Evolutionary conservation across 1,140 invertebrate species (phyloP).

Genomic region (Caenorhabditis brenneri): DNA sequence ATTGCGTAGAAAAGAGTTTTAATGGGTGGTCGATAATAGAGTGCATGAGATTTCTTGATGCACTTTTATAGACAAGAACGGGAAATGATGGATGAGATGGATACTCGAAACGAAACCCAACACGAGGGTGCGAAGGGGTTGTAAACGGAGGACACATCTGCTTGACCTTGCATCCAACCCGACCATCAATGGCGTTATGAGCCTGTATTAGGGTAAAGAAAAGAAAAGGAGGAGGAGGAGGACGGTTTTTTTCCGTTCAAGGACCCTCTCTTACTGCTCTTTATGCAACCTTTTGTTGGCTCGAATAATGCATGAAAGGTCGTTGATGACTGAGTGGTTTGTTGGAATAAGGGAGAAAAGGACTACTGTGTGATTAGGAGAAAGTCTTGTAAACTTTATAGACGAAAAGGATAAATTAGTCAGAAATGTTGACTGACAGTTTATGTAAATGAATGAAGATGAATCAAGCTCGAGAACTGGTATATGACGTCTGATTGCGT

Average conservation of each 20-base stretch:
- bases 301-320: slow-evolving; percentile 27
- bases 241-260: background rate
- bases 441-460: slow-evolving; percentile 1
- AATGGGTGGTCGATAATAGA: background rate
- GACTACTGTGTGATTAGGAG: background rate
- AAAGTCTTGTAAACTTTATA: slow-evolving; percentile 33
- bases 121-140: background rate
- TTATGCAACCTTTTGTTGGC: slow-evolving; percentile 38
- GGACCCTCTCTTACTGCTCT: slow-evolving; percentile 13
- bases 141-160: background rate
- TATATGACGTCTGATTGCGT: background rate
- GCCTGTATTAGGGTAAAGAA: slow-evolving; percentile 5
- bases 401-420: background rate
- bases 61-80: background rate
- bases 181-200: slow-evolving; percentile 15
- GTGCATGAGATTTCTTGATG: background rate
- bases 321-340: slow-evolving; percentile 26
- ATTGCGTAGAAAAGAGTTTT: background rate
- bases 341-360: background rate
- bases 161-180: slow-evolving; percentile 21
- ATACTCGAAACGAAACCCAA: background rate
- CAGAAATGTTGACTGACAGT: background rate
- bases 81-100: background rate
- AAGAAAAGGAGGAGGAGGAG: no score
- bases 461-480: slow-evolving; percentile 10